Evolutionary conservation across 1,140 invertebrate genomes (phyloP).

Genomic region (Bombus huntii): DNA sequence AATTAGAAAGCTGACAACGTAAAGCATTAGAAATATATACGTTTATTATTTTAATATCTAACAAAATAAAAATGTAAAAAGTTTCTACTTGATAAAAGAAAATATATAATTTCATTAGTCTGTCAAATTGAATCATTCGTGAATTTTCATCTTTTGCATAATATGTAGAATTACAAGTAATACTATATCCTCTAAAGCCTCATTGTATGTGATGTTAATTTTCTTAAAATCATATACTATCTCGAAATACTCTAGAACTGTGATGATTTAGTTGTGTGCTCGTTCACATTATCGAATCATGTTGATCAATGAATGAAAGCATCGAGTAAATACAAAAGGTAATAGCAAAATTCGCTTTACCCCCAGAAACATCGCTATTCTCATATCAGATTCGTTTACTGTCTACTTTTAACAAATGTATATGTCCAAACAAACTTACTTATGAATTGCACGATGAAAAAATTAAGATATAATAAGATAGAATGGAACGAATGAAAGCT

Average conservation of each 20-base stretch:
- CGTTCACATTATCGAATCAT: slow-evolving; percentile 31
- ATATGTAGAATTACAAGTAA: slow-evolving; percentile 34
- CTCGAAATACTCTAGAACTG: slow-evolving; percentile 10
- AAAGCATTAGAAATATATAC: slow-evolving; percentile 40
- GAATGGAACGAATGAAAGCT: slow-evolving; percentile 47
- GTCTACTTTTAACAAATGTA: slow-evolving; percentile 43
- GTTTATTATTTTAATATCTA: slow-evolving; percentile 30
- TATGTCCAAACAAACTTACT: slow-evolving; percentile 40
- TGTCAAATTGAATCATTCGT: slow-evolving; percentile 37
- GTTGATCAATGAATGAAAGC: slow-evolving; percentile 13
- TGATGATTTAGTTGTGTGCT: slow-evolving; percentile 61
- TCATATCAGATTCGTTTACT: slow-evolving; percentile 33
- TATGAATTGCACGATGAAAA: slow-evolving; percentile 57
- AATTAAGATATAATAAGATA: slow-evolving; percentile 38
- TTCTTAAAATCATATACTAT: slow-evolving; percentile 30
- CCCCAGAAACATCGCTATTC: slow-evolving; percentile 47
- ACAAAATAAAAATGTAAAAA: slow-evolving; percentile 45
- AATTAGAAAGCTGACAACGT: slow-evolving; percentile 28
- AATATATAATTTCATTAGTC: background rate
- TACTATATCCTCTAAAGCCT: slow-evolving; percentile 53
- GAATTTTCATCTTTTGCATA: background rate
- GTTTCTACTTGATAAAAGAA: slow-evolving; percentile 53
- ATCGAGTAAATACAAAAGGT: slow-evolving; percentile 37
- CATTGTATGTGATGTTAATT: slow-evolving; percentile 26
- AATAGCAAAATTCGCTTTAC: slow-evolving; percentile 40